Evolutionary conservation across 2,797 vertebrate species (phyloP).

Genomic region (Setipinna tenuifilis): DNA sequence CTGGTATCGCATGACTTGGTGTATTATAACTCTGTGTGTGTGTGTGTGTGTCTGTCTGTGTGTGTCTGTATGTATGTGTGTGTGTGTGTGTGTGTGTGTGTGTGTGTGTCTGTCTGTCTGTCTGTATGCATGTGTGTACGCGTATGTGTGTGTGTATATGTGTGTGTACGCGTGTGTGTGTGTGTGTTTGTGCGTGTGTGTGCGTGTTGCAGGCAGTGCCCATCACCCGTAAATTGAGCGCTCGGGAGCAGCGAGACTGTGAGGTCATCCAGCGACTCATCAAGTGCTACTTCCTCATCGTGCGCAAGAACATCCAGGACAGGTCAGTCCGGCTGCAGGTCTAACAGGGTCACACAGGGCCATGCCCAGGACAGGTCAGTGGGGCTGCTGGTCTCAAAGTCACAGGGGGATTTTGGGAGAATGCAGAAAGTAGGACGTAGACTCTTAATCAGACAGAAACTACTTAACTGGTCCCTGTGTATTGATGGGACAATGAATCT

Average conservation of each 20-base stretch:
- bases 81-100: no score
- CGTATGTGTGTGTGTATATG: not conserved
- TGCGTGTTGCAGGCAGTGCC: slow-evolving; percentile 70
- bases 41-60: no score
- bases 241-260: slow-evolving; percentile 81
- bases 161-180: slow-evolving; percentile 7
- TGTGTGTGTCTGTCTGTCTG: no score
- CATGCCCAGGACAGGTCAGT: slow-evolving; percentile 56
- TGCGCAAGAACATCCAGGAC: slow-evolving; percentile 82
- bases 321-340: not conserved
- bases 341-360: slow-evolving; percentile 33
- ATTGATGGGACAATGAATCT: not conserved
- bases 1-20: no score
- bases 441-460: no score
- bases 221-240: slow-evolving; percentile 72
- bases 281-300: slow-evolving; percentile 85
- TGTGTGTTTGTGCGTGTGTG: slow-evolving; percentile 3
- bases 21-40: no score
- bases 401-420: no score
- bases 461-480: not conserved
- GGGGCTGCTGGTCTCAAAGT: no score
- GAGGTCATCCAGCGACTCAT: slow-evolving; percentile 85
- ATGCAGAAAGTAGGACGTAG: no score
- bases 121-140: not conserved
- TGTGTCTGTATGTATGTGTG: no score